phyloP scores from a whole-genome alignment of 2,113 vertebrate species.

The Gopherus flavomarginatus region DNA sequence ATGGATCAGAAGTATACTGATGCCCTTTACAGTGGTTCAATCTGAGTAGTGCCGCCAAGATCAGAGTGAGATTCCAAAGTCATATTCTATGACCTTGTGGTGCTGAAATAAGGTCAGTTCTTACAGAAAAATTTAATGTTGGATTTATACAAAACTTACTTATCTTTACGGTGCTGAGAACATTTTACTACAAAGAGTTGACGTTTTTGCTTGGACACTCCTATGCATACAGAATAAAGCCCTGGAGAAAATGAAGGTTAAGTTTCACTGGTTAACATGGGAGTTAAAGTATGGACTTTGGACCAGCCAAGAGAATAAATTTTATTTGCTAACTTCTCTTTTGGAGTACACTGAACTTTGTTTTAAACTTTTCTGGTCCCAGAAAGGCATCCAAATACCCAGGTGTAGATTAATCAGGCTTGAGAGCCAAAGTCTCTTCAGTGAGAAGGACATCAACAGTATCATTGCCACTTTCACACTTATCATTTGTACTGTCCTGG shows the following conservation, averaged over 20 bases:
- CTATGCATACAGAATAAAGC: neutral
- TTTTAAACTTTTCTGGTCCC: too few species aligned
- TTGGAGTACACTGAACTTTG: too few species aligned
- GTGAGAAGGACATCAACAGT: too few species aligned
- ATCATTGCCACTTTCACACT: too few species aligned
- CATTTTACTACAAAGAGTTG: neutral
- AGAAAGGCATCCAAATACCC: neutral
- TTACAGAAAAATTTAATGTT: neutral
- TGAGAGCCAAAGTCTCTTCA: neutral
- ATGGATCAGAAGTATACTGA: neutral
- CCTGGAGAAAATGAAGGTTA: neutral
- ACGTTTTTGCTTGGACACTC: neutral
- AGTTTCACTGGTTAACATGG: neutral
- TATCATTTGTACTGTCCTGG: too few species aligned
- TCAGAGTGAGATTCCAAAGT: neutral
- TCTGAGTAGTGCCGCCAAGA: neutral
- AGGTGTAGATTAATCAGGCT: neutral
- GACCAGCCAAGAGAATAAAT: too few species aligned
- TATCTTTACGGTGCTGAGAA: neutral
- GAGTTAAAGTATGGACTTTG: too few species aligned
- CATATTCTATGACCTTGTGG: neutral
- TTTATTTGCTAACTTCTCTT: too few species aligned
- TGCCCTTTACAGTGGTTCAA: neutral
- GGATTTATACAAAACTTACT: neutral
- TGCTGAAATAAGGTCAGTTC: neutral